These are phyloP conservation scores for Halyomorpha halys DNA, from an alignment of 1,140 invertebrate genomes.

Conservation along the genomic window DNA sequence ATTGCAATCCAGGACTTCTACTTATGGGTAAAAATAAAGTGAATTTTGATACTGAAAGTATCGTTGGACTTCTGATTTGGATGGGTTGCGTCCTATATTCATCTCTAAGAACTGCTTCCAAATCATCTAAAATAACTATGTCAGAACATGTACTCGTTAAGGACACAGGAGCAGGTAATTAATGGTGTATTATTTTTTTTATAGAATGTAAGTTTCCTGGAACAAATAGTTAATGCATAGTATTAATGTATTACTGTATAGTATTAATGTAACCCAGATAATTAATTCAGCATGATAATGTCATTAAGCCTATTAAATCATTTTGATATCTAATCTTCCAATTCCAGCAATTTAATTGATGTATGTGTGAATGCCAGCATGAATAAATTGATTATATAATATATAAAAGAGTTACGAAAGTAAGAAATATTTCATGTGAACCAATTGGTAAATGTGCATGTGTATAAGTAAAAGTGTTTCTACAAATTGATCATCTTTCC, in stretches of 20 bases:
- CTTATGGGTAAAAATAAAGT: constrained; percentile 39
- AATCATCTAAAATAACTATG: constrained; percentile 63
- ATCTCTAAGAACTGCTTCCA: constrained; percentile 72
- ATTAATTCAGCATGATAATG: too few species aligned
- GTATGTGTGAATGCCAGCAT: background rate
- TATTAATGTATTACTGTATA: too few species aligned
- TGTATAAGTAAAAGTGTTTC: too few species aligned
- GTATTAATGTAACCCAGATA: too few species aligned
- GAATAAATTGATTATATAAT: background rate
- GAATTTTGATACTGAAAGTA: constrained; percentile 72
- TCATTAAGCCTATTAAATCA: too few species aligned
- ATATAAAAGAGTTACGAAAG: background rate
- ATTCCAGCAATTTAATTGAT: background rate
- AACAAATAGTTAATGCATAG: too few species aligned
- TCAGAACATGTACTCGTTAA: constrained; percentile 48
- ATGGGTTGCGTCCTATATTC: constrained; percentile 92
- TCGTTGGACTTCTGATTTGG: constrained; percentile 88
- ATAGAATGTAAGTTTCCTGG: too few species aligned
- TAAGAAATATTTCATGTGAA: background rate
- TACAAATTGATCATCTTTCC: too few species aligned
- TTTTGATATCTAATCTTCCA: background rate
- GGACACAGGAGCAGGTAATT: constrained; percentile 24
- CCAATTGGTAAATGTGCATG: background rate
- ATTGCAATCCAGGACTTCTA: constrained; percentile 67
- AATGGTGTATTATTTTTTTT: too few species aligned